Conservation (phyloP, 2,888 invertebrate genomes). For the Hofmannophila pseudospretella region DNA sequence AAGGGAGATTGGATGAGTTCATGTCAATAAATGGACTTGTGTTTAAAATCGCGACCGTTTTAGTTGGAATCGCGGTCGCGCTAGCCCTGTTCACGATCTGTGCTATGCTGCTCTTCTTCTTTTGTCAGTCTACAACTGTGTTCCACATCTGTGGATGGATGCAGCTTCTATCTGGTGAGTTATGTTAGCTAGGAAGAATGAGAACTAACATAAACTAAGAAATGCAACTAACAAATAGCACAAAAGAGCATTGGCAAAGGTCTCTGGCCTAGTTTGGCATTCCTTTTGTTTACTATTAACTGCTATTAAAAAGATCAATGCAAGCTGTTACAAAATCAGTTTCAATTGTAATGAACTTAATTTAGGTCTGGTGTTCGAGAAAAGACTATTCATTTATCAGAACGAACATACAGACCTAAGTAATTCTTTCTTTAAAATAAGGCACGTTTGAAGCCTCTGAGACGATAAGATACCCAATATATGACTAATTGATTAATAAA, state of each 20-base stretch:
- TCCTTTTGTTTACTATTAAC: not conserved
- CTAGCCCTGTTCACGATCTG: slow-evolving; percentile 92
- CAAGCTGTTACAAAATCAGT: no score
- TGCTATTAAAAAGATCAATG: not conserved
- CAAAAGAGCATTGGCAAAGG: not conserved
- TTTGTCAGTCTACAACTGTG: slow-evolving; percentile 93
- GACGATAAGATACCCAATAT: no score
- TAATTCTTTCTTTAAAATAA: no score
- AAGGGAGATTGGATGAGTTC: slow-evolving; percentile 90
- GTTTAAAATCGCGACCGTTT: slow-evolving; percentile 91
- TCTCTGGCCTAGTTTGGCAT: slow-evolving; percentile 1
- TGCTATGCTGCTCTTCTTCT: slow-evolving; percentile 94
- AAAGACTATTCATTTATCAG: no score
- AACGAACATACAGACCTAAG: no score
- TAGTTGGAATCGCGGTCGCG: slow-evolving; percentile 91
- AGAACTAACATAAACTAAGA: slow-evolving; percentile 3
- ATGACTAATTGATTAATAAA: no score
- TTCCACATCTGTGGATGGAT: slow-evolving; percentile 97
- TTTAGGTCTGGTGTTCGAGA: no score
- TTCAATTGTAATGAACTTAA: no score
- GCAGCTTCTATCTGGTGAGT: slow-evolving; percentile 95
- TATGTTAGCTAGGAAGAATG: not conserved
- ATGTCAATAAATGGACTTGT: slow-evolving; percentile 88
- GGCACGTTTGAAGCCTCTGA: no score
- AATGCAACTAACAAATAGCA: slow-evolving; percentile 2